Base-by-base conservation (phyloP, 2,888 invertebrate species). In the Odontocerum albicorne region DNA sequence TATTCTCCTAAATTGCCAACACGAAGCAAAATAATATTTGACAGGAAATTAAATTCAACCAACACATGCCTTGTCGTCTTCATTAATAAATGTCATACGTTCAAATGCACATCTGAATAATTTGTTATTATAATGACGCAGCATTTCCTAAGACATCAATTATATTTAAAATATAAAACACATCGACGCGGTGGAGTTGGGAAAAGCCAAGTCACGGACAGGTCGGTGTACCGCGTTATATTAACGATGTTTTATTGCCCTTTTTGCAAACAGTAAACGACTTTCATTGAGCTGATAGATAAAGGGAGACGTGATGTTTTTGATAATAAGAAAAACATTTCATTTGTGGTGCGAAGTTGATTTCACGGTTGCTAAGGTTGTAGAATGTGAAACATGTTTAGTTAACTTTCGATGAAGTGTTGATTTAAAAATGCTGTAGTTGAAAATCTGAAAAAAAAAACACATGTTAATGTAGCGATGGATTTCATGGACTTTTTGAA, bases 1-100 rank as follows among this genome's bases (percentile, higher is more conserved):
- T n/a, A n/a, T n/a, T n/a, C n/a, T n/a, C n/a, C n/a, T n/a, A n/a
- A n/a, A n/a, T n/a, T n/a, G n/a, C n/a, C n/a, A n/a, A n/a, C n/a
- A n/a, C n/a, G n/a, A n/a, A n/a, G n/a, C n/a, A n/a, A n/a, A 27
- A 33, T 33, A 33, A 4, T 12, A 3, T 17, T 38, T 13, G 38
- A 15, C 38, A 38, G 38, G 38, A 38, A 38, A 38, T 38, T 13
- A 38, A 38, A 38, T 16, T 16, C 3, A 20, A 76, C 74, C 72
- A 74, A 71, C 72, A 73, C 72, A 71, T 71, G 72, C 73, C 40
- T 50, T 43, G 16, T n/a, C 33, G 44, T 52, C 52, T 57, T 57
- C 60, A 60, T 60, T 60, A 60, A 60, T 57, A 55, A 60, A 57
- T 55, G 60, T 60, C 60, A 57, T 47, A 49, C 55, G 57, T 60